Percentiles rank a stretch among this genome's conserved stretches.
These are phyloP conservation scores for Polypedilum vanderplanki DNA, from an alignment of 1,140 invertebrate genomes.

Conservation along the genomic window DNA sequence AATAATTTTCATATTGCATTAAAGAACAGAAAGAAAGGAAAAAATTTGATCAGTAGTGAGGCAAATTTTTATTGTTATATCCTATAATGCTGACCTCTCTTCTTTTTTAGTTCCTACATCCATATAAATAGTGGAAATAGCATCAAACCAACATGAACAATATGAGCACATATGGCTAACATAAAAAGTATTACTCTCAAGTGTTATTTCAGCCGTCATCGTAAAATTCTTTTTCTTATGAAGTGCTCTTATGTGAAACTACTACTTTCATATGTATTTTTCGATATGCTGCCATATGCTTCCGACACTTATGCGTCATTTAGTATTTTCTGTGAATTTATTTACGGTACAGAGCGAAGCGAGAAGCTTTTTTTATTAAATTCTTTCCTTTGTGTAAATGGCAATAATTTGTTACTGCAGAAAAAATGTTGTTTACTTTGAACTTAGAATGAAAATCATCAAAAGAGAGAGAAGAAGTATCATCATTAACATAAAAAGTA, in stretches of 20 bases:
- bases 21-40: too few relatives aligned
- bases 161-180: not conserved
- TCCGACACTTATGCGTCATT: not conserved
- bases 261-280: not conserved
- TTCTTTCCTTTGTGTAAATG: too few relatives aligned
- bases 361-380: not conserved
- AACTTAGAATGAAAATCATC: too few relatives aligned
- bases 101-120: not conserved
- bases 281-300: not conserved
- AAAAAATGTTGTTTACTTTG: too few relatives aligned
- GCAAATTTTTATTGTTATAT: not conserved
- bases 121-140: not conserved
- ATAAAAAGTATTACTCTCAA: not conserved
- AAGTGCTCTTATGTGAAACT: not conserved
- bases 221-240: not conserved
- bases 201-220: constrained; percentile 10
- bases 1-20: too few relatives aligned
- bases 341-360: not conserved
- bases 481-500: too few relatives aligned
- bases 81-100: not conserved
- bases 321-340: not conserved
- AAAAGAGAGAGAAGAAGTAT: too few relatives aligned
- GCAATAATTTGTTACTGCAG: too few relatives aligned
- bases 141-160: not conserved
- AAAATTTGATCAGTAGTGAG: not conserved